Evolutionary conservation across 2,888 invertebrate genomes (phyloP).

Genomic region (Rhopalosiphum nymphaeae): DNA sequence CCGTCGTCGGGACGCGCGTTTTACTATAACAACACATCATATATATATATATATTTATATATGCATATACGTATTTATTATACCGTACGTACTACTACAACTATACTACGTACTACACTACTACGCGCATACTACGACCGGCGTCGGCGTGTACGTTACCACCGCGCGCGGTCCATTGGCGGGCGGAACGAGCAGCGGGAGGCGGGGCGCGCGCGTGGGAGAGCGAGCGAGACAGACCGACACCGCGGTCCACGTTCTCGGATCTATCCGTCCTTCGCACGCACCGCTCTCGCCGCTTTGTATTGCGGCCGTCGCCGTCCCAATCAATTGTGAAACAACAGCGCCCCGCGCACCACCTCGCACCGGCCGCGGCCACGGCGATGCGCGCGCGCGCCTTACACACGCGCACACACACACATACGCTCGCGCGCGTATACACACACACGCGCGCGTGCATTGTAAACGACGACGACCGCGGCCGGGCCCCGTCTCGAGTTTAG

Average conservation of each 20-base stretch:
- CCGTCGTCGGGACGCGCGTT: background rate
- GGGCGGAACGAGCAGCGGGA: background rate
- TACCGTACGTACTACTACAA: constrained; percentile 16
- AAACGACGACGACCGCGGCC: background rate
- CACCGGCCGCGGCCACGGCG: background rate
- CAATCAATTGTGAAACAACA: constrained; percentile 65
- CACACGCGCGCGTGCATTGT: background rate
- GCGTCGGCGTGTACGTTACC: constrained; percentile 15
- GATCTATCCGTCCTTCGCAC: constrained; percentile 39
- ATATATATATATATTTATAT: background rate
- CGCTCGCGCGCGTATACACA: background rate
- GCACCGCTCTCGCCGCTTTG: constrained; percentile 37
- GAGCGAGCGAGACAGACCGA: constrained; percentile 52
- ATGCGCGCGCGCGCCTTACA: background rate
- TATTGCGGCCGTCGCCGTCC: constrained; percentile 34
- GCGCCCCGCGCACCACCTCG: constrained; percentile 17
- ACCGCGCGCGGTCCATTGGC: background rate
- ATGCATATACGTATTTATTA: background rate
- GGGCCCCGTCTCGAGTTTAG: constrained; percentile 23
- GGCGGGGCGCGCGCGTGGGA: background rate
- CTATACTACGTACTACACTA: background rate
- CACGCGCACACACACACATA: background rate
- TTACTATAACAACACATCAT: background rate
- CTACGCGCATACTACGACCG: constrained; percentile 7
- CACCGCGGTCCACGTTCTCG: constrained; percentile 19